Conservation (phyloP, 2,113 vertebrate genomes). For the Tachysurus fulvidraco region DNA sequence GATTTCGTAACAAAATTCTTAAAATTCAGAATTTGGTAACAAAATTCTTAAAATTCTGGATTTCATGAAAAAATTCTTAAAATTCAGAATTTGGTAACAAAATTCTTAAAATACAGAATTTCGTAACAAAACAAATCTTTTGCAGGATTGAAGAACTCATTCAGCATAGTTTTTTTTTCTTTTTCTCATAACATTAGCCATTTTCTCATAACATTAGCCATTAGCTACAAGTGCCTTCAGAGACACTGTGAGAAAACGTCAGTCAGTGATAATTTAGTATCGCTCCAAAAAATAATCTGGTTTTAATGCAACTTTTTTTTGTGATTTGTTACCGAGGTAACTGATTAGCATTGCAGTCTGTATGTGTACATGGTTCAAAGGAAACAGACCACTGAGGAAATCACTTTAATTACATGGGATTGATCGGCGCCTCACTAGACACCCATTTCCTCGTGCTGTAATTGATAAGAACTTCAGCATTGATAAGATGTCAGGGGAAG, state of each 20-base stretch:
- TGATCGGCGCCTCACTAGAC: neutral
- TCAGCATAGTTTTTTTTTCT: neutral
- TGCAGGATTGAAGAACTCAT: no score
- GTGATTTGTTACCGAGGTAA: neutral
- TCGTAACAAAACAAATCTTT: no score
- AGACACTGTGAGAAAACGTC: no score
- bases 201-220: slow-evolving; percentile 25
- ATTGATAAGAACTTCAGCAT: neutral
- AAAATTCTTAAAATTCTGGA: no score
- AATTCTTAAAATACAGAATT: no score
- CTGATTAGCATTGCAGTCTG: neutral
- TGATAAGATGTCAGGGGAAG: neutral
- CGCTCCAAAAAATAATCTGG: no score
- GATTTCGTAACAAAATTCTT: no score
- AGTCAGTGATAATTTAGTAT: neutral
- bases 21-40: no score
- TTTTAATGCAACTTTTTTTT: neutral
- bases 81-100: no score
- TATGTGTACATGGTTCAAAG: neutral
- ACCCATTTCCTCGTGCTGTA: neutral
- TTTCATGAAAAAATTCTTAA: no score
- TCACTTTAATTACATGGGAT: neutral
- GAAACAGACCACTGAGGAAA: neutral
- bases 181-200: no score
- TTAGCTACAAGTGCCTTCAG: neutral